A percentile compares a stretch with the other conserved stretches of the same genome.
These are phyloP conservation scores for Drosophila tanythrix DNA, from an alignment of 2,888 invertebrate genomes.

Conservation along the genomic window DNA sequence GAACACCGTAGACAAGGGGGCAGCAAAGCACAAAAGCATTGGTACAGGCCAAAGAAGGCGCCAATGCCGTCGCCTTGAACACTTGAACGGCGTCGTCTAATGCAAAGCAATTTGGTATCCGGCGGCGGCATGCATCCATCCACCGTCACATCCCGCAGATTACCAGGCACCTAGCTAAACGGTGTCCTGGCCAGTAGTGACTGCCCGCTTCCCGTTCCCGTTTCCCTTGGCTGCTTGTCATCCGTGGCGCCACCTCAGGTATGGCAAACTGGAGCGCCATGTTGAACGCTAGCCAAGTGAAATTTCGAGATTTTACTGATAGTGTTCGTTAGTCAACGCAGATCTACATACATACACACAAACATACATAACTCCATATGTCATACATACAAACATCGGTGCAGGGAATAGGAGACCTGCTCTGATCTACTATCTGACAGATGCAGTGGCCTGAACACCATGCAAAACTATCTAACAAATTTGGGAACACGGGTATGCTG, in stretches of 20 bases:
- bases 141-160: conserved; percentile 6
- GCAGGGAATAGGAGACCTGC: background rate
- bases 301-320: conserved; percentile 72
- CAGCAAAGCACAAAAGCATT: conserved; percentile 34
- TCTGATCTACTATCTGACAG: conserved; percentile 1
- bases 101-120: conserved; percentile 72
- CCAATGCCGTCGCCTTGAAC: conserved; percentile 43
- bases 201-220: background rate
- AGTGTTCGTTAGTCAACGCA: conserved; percentile 65
- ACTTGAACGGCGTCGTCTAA: conserved; percentile 63
- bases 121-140: conserved; percentile 17
- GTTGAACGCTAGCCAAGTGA: conserved; percentile 72
- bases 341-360: background rate
- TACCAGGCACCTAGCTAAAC: conserved; percentile 59
- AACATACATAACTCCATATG: background rate
- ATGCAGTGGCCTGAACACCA: conserved; percentile 11
- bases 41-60: conserved; percentile 8
- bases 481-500: background rate
- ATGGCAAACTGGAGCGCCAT: conserved; percentile 17
- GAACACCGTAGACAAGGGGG: background rate
- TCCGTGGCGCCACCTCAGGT: conserved; percentile 30
- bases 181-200: conserved; percentile 38
- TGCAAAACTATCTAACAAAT: background rate
- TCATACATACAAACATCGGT: background rate
- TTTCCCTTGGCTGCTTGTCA: conserved; percentile 43